Conservation (phyloP, 2,113 vertebrate species). For the Stomatorhinus ivindoensis region DNA sequence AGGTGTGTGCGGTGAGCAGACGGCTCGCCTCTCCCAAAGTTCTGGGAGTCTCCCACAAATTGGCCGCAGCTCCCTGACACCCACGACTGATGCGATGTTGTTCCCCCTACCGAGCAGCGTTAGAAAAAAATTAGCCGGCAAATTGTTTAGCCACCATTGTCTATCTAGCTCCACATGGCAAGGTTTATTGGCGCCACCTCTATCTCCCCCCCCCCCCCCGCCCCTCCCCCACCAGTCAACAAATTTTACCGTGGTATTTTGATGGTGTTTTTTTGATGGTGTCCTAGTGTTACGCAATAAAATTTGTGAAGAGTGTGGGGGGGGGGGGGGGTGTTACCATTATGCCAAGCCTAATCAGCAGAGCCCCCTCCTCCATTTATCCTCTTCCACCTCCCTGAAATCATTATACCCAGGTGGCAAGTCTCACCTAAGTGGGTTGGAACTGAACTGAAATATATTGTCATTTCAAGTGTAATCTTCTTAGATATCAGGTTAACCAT, state of each 20-base stretch:
- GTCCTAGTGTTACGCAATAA: not conserved
- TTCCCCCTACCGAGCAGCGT: not conserved
- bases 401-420: not conserved
- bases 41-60: not conserved
- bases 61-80: not conserved
- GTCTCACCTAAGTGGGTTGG: not conserved
- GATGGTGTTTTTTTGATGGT: no score
- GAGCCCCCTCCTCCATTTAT: not conserved
- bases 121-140: not conserved
- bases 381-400: not conserved
- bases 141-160: not conserved
- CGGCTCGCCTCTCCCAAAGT: not conserved
- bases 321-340: not conserved
- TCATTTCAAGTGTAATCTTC: not conserved
- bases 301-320: not conserved
- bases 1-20: not conserved
- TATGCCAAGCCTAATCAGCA: not conserved
- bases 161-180: not conserved
- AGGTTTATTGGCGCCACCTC: not conserved
- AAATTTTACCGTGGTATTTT: not conserved
- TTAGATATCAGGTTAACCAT: not conserved
- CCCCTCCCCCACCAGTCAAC: not conserved
- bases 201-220: no score
- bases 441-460: not conserved
- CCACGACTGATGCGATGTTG: not conserved